Evolutionary conservation across 2,888 invertebrate genomes (phyloP).

Genomic region (Lasioglossum morio): DNA sequence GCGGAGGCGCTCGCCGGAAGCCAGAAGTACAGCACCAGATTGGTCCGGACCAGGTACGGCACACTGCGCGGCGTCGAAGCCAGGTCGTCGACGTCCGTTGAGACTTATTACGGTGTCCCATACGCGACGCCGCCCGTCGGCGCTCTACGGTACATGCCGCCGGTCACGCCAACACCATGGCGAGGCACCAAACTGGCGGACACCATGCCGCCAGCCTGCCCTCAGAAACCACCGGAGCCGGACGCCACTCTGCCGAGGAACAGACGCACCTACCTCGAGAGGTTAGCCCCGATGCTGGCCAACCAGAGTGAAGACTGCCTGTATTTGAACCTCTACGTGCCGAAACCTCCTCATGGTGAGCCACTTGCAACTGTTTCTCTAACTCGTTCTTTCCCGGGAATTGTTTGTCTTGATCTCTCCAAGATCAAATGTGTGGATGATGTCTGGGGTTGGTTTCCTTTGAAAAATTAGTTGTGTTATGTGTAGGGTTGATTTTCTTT

Average conservation of each 20-base stretch:
- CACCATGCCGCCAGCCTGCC: constrained; percentile 94
- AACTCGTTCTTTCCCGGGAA: background rate
- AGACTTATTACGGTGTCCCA: constrained; percentile 96
- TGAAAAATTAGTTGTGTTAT: too few relatives aligned
- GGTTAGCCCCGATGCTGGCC: constrained; percentile 92
- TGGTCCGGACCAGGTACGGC: constrained; percentile 96
- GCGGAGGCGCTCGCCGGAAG: constrained; percentile 85
- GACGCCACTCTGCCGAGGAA: constrained; percentile 90
- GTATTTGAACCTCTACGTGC: constrained; percentile 98
- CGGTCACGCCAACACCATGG: constrained; percentile 96
- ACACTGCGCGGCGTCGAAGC: constrained; percentile 94
- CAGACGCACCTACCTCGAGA: constrained; percentile 93
- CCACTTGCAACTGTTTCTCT: background rate
- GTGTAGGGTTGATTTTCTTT: background rate
- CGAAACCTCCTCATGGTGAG: constrained; percentile 87
- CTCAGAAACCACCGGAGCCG: constrained; percentile 89
- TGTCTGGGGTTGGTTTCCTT: background rate
- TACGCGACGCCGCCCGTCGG: constrained; percentile 97
- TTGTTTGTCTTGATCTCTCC: background rate
- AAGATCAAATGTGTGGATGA: background rate
- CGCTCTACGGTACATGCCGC: constrained; percentile 97
- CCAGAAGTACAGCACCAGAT: constrained; percentile 92
- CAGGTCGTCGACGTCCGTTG: constrained; percentile 93
- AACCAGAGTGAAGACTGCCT: constrained; percentile 99
- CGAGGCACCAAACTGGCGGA: constrained; percentile 92